Conservation (phyloP, 2,888 invertebrate genomes). For the Drosophila yooni region DNA sequence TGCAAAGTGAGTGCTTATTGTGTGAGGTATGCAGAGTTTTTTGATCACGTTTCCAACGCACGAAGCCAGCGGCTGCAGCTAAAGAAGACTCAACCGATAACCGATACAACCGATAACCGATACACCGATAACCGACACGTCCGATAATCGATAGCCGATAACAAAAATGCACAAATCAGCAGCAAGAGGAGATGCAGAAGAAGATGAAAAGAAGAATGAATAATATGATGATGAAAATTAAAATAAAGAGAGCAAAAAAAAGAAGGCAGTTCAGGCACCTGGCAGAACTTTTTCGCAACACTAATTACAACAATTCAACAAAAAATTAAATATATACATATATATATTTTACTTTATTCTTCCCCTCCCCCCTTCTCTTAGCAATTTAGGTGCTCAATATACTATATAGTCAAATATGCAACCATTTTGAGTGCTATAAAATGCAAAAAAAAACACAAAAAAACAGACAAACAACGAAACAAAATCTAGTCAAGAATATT, state of each 20-base stretch:
- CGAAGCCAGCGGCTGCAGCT: constrained; percentile 32
- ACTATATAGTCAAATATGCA: constrained; percentile 78
- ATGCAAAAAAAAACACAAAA: constrained; percentile 54
- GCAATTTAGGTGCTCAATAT: constrained; percentile 84
- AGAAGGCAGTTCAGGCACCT: constrained; percentile 50
- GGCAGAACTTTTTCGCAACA: constrained; percentile 78
- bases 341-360: constrained; percentile 85
- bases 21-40: constrained; percentile 78
- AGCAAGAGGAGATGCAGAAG: constrained; percentile 38
- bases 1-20: constrained; percentile 14
- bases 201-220: constrained; percentile 23
- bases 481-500: constrained; percentile 62
- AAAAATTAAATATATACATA: constrained; percentile 70
- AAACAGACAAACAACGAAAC: background rate
- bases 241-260: constrained; percentile 27
- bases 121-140: constrained; percentile 24
- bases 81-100: constrained; percentile 34
- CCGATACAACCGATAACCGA: constrained; percentile 15
- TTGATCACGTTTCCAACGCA: constrained; percentile 78
- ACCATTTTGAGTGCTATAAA: constrained; percentile 74
- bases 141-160: constrained; percentile 24
- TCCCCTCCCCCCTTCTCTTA: constrained; percentile 84
- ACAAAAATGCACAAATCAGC: constrained; percentile 29
- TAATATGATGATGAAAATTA: constrained; percentile 20
- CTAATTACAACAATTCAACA: constrained; percentile 80